Conservation (phyloP, 2,888 invertebrate genomes). For the Drosophila mimica region DNA sequence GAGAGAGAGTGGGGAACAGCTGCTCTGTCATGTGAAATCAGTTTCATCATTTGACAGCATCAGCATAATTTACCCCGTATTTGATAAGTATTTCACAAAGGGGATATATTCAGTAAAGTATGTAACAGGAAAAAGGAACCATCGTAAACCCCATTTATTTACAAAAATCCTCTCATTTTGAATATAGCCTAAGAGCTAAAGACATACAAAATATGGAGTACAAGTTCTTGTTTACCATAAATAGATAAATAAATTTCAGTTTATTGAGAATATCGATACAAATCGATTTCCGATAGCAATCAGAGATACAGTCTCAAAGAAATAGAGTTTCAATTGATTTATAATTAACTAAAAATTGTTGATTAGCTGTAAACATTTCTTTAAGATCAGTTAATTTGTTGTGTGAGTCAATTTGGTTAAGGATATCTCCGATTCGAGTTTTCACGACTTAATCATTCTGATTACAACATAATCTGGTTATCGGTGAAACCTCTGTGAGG, state of each 20-base stretch:
- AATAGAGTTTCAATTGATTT: not conserved
- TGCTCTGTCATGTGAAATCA: conserved; percentile 11
- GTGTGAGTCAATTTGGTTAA: not conserved
- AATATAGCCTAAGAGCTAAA: not conserved
- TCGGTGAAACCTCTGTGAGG: not conserved
- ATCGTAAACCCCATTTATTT: not conserved
- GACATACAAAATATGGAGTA: not conserved
- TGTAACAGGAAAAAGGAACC: not conserved
- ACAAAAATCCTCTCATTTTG: no score
- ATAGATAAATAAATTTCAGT: not conserved
- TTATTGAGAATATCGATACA: not conserved
- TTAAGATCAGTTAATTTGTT: not conserved
- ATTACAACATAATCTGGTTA: not conserved
- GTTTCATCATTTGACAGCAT: not conserved
- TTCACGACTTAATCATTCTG: not conserved
- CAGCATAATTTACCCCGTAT: conserved; percentile 6
- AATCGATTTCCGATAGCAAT: not conserved
- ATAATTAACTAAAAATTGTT: not conserved
- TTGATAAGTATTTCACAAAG: not conserved
- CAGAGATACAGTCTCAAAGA: not conserved
- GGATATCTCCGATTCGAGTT: not conserved
- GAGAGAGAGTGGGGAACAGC: conserved; percentile 3
- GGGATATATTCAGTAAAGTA: not conserved
- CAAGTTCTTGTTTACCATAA: not conserved
- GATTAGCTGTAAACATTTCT: not conserved